phyloP scores from a whole-genome alignment of 1,140 invertebrate genomes.

The Aphelinus atriplicis region DNA sequence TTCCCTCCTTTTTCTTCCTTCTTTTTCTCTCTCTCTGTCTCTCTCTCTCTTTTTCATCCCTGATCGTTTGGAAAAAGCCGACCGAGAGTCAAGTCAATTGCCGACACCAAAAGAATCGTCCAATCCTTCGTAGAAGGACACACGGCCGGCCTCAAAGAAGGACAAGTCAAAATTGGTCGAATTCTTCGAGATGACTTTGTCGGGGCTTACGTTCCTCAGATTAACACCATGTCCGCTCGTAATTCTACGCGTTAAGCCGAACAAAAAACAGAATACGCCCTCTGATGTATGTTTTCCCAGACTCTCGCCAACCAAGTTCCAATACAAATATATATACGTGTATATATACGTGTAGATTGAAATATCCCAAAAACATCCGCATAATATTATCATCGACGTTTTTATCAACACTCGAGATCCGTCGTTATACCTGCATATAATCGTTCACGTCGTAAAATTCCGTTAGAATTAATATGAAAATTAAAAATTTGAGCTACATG shows the following conservation, averaged over 20 bases:
- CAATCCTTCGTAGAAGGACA: conserved; percentile 31
- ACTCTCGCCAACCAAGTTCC: too few relatives aligned
- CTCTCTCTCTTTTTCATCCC: neutral
- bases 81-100: neutral
- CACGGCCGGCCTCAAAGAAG: neutral
- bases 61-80: conserved; percentile 13
- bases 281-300: neutral
- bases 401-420: too few relatives aligned
- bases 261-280: neutral
- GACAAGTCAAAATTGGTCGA: conserved; percentile 15
- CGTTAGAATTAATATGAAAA: too few relatives aligned
- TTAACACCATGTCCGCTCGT: neutral
- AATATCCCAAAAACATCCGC: too few relatives aligned
- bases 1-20: conserved; percentile 1
- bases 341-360: too few relatives aligned
- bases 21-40: too few relatives aligned
- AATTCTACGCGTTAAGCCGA: neutral
- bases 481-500: too few relatives aligned
- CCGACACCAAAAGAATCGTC: conserved; percentile 6
- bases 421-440: too few relatives aligned
- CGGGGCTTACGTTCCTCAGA: neutral
- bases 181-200: conserved; percentile 16
- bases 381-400: too few relatives aligned
- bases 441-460: too few relatives aligned
- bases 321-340: too few relatives aligned